These are phyloP conservation scores for Pelusios castaneus DNA, from an alignment of 2,113 vertebrate species.

Conservation along the genomic window DNA sequence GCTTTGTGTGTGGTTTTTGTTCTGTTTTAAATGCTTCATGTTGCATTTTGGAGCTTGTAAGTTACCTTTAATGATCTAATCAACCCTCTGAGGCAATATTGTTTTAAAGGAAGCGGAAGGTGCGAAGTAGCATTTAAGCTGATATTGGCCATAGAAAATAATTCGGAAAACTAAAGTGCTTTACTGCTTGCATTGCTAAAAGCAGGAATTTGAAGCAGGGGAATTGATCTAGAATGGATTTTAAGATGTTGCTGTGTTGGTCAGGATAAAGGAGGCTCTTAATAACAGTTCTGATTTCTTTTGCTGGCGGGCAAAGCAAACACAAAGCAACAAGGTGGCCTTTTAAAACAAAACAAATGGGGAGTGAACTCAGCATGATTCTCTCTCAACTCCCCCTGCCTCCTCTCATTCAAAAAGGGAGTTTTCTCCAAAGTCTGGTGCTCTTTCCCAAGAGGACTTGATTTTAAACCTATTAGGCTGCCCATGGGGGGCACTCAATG, in stretches of 20 bases:
- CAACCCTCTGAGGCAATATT: background rate
- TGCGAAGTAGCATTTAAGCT: background rate
- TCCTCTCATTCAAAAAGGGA: background rate
- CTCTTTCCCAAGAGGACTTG: background rate
- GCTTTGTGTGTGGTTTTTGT: background rate
- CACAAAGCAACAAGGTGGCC: background rate
- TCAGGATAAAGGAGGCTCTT: too few relatives aligned
- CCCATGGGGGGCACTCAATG: background rate
- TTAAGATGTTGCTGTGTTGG: too few relatives aligned
- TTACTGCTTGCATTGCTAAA: background rate
- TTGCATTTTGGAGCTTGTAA: background rate
- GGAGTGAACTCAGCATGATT: too few relatives aligned
- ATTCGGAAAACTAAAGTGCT: background rate
- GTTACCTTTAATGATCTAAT: background rate
- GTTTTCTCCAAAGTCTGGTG: background rate
- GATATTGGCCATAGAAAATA: background rate
- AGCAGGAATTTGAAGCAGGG: too few relatives aligned
- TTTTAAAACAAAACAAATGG: background rate
- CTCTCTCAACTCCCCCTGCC: background rate
- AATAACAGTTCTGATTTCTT: too few relatives aligned
- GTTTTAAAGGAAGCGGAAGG: background rate
- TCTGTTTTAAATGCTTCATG: background rate
- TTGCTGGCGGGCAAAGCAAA: too few relatives aligned
- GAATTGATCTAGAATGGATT: too few relatives aligned
- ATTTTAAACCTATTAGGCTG: background rate